phyloP scores from a whole-genome alignment of 2,113 vertebrate genomes.

The Myiagra hebetior region DNA sequence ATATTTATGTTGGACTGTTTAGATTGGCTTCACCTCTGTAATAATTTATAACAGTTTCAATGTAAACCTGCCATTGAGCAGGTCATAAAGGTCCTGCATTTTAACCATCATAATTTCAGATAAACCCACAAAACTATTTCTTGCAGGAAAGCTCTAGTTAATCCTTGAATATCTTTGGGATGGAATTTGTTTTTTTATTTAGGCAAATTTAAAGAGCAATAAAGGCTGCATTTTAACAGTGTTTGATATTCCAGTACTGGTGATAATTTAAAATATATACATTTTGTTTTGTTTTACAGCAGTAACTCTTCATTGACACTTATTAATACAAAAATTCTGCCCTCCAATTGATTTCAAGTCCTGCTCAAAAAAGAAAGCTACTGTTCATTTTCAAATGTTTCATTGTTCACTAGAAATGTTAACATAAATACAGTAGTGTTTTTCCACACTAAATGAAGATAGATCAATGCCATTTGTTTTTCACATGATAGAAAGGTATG shows the following conservation, averaged over 20 bases:
- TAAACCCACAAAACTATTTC: slow-evolving; percentile 72
- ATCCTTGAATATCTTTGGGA: slow-evolving; percentile 49
- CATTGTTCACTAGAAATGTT: slow-evolving; percentile 23
- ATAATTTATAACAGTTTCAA: slow-evolving; percentile 97
- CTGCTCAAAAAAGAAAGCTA: slow-evolving; percentile 33
- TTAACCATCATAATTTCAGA: slow-evolving; percentile 77
- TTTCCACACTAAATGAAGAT: slow-evolving; percentile 18
- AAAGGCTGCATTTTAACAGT: slow-evolving; percentile 57
- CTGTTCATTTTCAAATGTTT: slow-evolving; percentile 55
- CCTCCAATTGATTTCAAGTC: slow-evolving; percentile 18
- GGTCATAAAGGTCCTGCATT: slow-evolving; percentile 86
- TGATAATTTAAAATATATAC: slow-evolving; percentile 52
- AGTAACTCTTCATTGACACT: slow-evolving; percentile 41
- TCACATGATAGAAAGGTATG: background rate
- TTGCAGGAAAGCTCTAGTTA: slow-evolving; percentile 46
- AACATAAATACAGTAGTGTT: slow-evolving; percentile 33
- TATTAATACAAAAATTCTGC: slow-evolving; percentile 52
- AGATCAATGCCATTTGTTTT: slow-evolving; percentile 45
- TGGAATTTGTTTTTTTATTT: slow-evolving; percentile 62
- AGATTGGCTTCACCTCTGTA: slow-evolving; percentile 88
- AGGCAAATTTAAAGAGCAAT: slow-evolving; percentile 50
- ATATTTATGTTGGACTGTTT: slow-evolving; percentile 95
- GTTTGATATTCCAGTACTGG: slow-evolving; percentile 55
- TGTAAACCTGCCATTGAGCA: slow-evolving; percentile 91
- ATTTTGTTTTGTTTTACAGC: slow-evolving; percentile 61